Base-by-base conservation (phyloP, 1,140 invertebrate genomes). In the Hestina assimilis region DNA sequence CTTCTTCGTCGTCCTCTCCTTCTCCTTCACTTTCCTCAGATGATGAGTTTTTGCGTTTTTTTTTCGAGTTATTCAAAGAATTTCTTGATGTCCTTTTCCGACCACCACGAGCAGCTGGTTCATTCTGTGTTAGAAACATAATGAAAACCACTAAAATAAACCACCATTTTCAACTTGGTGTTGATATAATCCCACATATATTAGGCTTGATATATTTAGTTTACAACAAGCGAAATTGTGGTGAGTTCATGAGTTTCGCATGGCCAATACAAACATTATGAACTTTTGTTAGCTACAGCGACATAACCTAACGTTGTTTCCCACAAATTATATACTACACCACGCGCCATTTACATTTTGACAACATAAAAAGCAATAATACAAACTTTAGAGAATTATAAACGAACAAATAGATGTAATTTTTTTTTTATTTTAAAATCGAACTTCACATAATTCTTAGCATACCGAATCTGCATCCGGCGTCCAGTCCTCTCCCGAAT, bases 401-500 rank as follows among this genome's bases (percentile, higher is more conserved):
- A n/a, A n/a, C n/a, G n/a, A n/a, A n/a, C n/a, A n/a, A n/a, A n/a
- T n/a, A n/a, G n/a, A n/a, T 45, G 9, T 24, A 40, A 28, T 4
- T 1, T 29, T 55, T 8, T 12, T 3, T 11, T 40, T 17, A 1
- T 14, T 15, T 45, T 20, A 2, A 45, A 8, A 45, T 20, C 19
- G 33, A 53, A 21, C 20, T 23, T 31, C 17, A 15, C 9, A 15
- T 21, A 12, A 17, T 26, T 38, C 35, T 8, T 55, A 52, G 45
- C 28, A 50, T 85, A 89, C 87, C 68, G 80, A 63, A 75, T 87
- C 83, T 63, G 87, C 89, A 67, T 87, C 89, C 66, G 89, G 87
- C 71, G 89, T 89, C 89, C 89, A 89, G 75, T 89, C 89, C 73
- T 89, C 89, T 38, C 89, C 87, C 7, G 89, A 89, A 66, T 89